Base-by-base conservation (phyloP, 2,888 invertebrate species). In the Drosophila anceps region DNA sequence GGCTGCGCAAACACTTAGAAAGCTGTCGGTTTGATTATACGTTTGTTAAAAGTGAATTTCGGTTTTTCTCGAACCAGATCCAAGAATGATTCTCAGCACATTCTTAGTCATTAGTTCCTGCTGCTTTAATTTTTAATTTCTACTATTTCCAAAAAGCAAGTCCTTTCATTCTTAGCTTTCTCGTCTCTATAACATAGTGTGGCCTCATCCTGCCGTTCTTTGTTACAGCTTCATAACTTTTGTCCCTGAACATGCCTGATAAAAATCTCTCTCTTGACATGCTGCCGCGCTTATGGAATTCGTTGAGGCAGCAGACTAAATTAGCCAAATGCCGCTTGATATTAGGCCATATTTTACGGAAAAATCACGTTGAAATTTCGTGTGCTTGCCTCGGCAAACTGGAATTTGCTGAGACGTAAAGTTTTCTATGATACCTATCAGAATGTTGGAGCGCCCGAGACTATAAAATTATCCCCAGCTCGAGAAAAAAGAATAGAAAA, bases 401-500 rank as follows among this genome's bases (percentile, higher is more conserved):
- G 79, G 66, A 87, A 80, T 78, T 72, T 66, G 71, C 59, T 57
- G 76, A 62, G 46, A 75, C 69, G 69, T 43, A 75, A 84, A 82
- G 57, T 79, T 69, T 79, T 5, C 76, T 55, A 65, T 60, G 85
- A 88, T 88, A 72, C 69, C 75, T 57, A 82, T 84, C 82, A 59
- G 61, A 69, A 59, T 69, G 55, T 12, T 29, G 37, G 7, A 46
- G 46, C 24, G 44, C 57, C 54, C 9, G 58, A 64, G 71, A 65
- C 87, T 86, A 70, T 71, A 61, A 86, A 86, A 89, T 87, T 72
- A 81, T 78, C 73, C 63, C 54, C 46, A 65, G 69, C 66, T 59
- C 37, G 35, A 15, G 20, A 41, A 37, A 62, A 64, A 48, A 64
- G 13, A n/a, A 13, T 24, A 57, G 51, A 61, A 70, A 84, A 67